Evolutionary conservation across 2,113 vertebrate genomes (phyloP).

Genomic region (Vulpes lagopus): DNA sequence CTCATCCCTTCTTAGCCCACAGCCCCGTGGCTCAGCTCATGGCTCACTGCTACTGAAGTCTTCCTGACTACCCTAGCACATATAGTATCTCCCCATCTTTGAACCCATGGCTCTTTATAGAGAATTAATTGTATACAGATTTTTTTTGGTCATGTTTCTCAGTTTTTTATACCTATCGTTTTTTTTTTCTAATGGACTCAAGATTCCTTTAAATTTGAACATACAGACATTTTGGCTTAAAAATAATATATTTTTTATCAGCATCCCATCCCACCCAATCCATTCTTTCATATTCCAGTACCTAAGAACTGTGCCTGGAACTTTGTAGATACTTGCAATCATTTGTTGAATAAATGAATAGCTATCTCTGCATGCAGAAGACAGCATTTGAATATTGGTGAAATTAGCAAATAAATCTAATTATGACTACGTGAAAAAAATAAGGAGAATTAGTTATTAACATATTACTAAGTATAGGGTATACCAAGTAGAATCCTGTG

Average conservation of each 20-base stretch:
- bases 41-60: neutral
- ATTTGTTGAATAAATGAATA: conserved; percentile 44
- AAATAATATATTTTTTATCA: neutral
- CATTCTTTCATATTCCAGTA: conserved; percentile 35
- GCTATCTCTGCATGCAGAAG: neutral
- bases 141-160: conserved; percentile 1
- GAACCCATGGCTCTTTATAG: neutral
- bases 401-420: conserved; percentile 34
- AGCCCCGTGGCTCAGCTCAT: neutral
- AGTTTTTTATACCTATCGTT: neutral
- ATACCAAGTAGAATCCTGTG: neutral
- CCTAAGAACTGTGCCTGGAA: neutral
- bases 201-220: conserved; percentile 8
- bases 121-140: neutral
- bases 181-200: neutral
- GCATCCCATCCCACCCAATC: neutral
- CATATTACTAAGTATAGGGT: neutral
- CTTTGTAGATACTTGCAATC: neutral
- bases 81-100: neutral
- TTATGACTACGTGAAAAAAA: neutral
- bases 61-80: neutral
- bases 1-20: neutral
- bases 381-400: neutral
- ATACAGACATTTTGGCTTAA: neutral
- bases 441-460: neutral